Evolutionary conservation across 2,797 vertebrate genomes (phyloP), one percentile per base, ranked within the genome.

Genomic region (Xenops minutus): DNA sequence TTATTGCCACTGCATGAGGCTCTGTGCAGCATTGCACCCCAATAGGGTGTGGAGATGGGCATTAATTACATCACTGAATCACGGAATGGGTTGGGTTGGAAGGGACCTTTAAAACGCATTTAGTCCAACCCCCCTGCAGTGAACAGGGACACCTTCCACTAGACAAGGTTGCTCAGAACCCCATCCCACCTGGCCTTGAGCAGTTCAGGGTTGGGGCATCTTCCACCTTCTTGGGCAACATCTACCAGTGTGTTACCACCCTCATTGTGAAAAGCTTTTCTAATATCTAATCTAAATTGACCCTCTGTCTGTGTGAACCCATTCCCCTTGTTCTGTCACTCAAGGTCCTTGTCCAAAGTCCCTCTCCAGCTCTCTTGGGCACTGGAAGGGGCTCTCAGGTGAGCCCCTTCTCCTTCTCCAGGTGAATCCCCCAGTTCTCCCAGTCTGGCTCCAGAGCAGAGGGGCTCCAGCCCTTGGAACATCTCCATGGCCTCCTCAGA

Each of bases 1-100:
- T 43, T 7, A 1, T 15, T 39, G 22, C 19, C 19, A 2, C 9
- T 26, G 7, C 54, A 29, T 0, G 1, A 41, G 30, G 56, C 1
- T 3, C 16, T 11, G 44, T 9, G 34, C 27, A 37, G 79, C 76
- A 59, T 56, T 54, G 21, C 26, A 9, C 7, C 10, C 32, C 0
- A 1, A 13, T 4, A 6, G 39, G 61, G 21, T 4, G 37, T 41
- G 39, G 36, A n/a, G 22, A 55, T 37, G 54, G 32, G 29, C 17
- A 1, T 9, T 68, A 13, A 1, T 10, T 72, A 13, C 27, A 6
- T 11, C 2, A 0, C 0, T 15, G 30, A 66, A 23, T 67, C 61
- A 37, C 44, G 34, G 11, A 27, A 1, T 48, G 30, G 62, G n/a
- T 64, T 64, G 41, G 2, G 4, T 61, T 36, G 30, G 41, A 68